Evolutionary conservation across 2,888 invertebrate species (phyloP).

Genomic region (Drosophila picticornis): DNA sequence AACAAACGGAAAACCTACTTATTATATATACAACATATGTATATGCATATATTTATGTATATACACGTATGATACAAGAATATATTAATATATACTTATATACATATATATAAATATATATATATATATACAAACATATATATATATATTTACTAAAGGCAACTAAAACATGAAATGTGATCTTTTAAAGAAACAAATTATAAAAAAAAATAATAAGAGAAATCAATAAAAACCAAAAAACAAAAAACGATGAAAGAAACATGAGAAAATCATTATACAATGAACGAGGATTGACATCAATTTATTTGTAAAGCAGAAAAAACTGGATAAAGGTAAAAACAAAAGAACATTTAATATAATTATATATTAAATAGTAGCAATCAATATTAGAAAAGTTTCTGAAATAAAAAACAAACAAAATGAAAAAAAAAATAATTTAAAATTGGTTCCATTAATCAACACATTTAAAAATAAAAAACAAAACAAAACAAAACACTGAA

Average conservation of each 20-base stretch:
- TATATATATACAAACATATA: constrained; percentile 46
- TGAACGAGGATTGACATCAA: constrained; percentile 45
- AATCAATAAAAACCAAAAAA: constrained; percentile 49
- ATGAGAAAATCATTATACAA: constrained; percentile 37
- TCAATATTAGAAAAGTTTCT: constrained; percentile 55
- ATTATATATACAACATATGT: constrained; percentile 63
- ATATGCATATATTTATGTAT: constrained; percentile 75
- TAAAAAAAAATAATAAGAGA: constrained; percentile 54
- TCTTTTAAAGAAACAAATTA: constrained; percentile 82
- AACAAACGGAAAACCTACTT: constrained; percentile 57
- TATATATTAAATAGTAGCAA: constrained; percentile 50
- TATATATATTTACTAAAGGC: constrained; percentile 77
- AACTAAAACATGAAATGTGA: constrained; percentile 84
- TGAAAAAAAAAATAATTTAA: constrained; percentile 50
- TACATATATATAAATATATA: constrained; percentile 46
- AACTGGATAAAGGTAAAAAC: constrained; percentile 58
- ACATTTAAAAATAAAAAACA: constrained; percentile 37
- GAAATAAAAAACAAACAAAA: constrained; percentile 28
- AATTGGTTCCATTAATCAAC: constrained; percentile 66
- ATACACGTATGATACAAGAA: constrained; percentile 64
- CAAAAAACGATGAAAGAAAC: constrained; percentile 3
- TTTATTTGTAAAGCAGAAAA: constrained; percentile 60
- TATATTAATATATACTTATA: constrained; percentile 66
- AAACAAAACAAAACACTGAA: constrained; percentile 45
- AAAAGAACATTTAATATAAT: constrained; percentile 27